phyloP scores from a whole-genome alignment of 2,797 vertebrate species.

The Enteromius mattozi region DNA sequence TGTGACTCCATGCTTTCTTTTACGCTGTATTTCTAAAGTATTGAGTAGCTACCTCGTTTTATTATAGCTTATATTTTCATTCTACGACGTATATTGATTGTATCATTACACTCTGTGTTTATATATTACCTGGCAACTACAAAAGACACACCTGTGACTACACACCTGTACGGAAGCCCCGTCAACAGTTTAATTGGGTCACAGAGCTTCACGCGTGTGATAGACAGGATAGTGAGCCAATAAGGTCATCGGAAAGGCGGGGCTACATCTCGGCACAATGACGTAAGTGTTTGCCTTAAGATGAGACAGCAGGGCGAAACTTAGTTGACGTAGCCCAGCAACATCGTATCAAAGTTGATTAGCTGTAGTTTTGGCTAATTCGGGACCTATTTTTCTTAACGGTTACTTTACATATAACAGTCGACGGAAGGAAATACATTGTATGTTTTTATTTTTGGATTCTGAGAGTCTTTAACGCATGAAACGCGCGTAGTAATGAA shows the following conservation, averaged over 20 bases:
- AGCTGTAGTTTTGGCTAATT: not conserved
- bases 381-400: not conserved
- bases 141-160: constrained; percentile 41
- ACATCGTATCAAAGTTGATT: constrained; percentile 22
- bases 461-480: not conserved
- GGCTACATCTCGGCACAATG: not conserved
- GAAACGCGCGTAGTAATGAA: constrained; percentile 10
- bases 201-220: constrained; percentile 42
- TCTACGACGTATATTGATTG: not conserved
- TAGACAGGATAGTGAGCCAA: constrained; percentile 64
- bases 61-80: too few species aligned
- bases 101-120: not conserved
- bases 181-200: not conserved
- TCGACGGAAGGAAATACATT: not conserved
- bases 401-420: not conserved
- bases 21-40: not conserved
- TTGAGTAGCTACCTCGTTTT: not conserved
- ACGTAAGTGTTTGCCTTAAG: constrained; percentile 28
- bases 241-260: constrained; percentile 63
- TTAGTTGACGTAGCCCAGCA: constrained; percentile 53
- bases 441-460: not conserved
- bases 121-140: not conserved
- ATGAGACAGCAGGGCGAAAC: constrained; percentile 45
- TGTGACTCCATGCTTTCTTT: not conserved
- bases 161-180: constrained; percentile 67